phyloP scores from a whole-genome alignment of 2,888 invertebrate species.

The Lordiphosa andalusiaca region DNA sequence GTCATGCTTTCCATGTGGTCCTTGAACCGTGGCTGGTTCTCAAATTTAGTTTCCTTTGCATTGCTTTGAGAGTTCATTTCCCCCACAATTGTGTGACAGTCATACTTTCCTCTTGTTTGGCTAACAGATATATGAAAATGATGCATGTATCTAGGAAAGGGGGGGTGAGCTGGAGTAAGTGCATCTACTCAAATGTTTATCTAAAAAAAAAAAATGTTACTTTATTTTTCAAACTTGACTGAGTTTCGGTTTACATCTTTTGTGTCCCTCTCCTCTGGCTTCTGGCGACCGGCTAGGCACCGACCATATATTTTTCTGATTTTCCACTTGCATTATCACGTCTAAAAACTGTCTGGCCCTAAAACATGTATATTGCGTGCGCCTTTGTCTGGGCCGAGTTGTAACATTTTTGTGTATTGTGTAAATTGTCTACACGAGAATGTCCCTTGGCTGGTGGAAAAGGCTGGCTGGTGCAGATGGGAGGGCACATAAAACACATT shows the following conservation, averaged over 20 bases:
- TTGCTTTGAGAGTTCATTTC: background rate
- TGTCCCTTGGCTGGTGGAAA: background rate
- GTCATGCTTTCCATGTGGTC: background rate
- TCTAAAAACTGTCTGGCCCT: conserved; percentile 56
- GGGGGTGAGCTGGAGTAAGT: too few species aligned
- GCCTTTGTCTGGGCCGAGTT: conserved; percentile 24
- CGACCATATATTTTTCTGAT: conserved; percentile 54
- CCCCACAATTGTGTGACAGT: background rate
- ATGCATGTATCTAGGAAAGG: conserved; percentile 5
- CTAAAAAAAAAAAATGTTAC: conserved; percentile 5
- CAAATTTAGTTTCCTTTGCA: too few species aligned
- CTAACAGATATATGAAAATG: background rate
- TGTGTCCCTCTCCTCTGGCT: conserved; percentile 15
- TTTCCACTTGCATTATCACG: conserved; percentile 61
- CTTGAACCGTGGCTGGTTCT: background rate
- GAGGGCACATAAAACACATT: conserved; percentile 14
- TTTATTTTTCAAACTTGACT: conserved; percentile 33
- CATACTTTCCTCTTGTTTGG: background rate
- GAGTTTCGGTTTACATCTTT: conserved; percentile 21
- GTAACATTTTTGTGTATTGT: conserved; percentile 26
- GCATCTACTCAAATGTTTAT: conserved; percentile 3
- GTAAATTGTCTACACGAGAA: conserved; percentile 1
- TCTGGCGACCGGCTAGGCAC: conserved; percentile 40
- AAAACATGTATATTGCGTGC: conserved; percentile 41
- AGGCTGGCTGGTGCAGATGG: background rate